Base-by-base conservation (phyloP, 2,113 vertebrate genomes). In the Neolamprologus modestus region DNA sequence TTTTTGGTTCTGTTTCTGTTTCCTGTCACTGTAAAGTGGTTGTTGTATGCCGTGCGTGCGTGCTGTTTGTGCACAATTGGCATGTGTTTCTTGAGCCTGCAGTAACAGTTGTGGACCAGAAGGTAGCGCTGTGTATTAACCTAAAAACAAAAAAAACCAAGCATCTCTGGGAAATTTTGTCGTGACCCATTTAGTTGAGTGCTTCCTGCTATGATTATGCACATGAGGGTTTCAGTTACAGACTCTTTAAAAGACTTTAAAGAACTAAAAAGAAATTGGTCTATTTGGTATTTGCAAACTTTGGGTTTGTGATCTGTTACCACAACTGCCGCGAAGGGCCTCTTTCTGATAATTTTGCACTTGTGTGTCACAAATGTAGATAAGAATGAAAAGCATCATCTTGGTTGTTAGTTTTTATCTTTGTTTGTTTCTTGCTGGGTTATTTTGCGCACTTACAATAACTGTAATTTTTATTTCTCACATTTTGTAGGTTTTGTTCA, bases 91-190 rank as follows among this genome's bases (percentile, higher is more conserved):
- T 35, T 76, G 4, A 11, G 16, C 55, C 11, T 93, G 94, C 87
- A 95, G 85, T 96, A 81, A 82, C 88, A 28, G 8, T 26, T 79
- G 37, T 86, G 91, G 63, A 31, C 92, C 96, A 95, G 61, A 82
- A 17, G 87, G 94, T 82, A 10, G 93, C 87, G 57, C 88, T 95
- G 84, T 94, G 94, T 45, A 53, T 73, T 83, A 84, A 76, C 24
- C 42, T 47, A 28, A 76, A 76, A 73, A 73, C 5, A 26, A 26
- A 9, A 42, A 47, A 45, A 92, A 71, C 5, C 5, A 81, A 16
- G 52, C 11, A 10, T 54, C 26, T 76, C 2, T 33, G 53, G 52
- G 53, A 61, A 24, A 11, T 47, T n/a, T 14, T 76, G 71, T 47
- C 0, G 1, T 47, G 42, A 76, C 40, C 47, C 8, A n/a, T 37